Evolutionary conservation across 2,888 invertebrate species (phyloP), one percentile per base, ranked within the genome.

Genomic region (Idaea dimidiata): DNA sequence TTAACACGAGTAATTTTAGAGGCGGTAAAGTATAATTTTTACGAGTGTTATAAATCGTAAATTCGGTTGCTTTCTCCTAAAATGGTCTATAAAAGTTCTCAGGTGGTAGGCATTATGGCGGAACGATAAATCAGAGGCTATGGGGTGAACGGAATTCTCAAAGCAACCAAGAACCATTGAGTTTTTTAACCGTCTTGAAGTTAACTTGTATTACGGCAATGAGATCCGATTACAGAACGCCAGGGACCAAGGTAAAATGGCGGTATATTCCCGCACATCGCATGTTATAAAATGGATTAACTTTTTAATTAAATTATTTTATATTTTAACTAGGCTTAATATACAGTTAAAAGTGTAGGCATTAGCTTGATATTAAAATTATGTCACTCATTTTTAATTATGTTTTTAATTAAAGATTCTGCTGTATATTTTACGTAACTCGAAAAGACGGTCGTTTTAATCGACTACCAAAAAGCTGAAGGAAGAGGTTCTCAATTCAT

Each of bases 31-130:
- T 17, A 59, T 62, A 60, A 68, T 57, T 63, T 62, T 66, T 57
- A 65, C 59, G 61, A 59, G 65, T 73, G 72, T 71, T 67, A 70
- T 70, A 68, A 72, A 70, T 61, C 67, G 62, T 74, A 72, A 75
- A 73, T 72, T 73, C 59, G 67, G 68, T 70, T 72, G 68, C 69
- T 65, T 76, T 72, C 68, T 65, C 65, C 58, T 64, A 65, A 77
- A 75, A 79, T 79, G 72, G 76, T 70, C 71, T 72, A 76, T 79
- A 81, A 81, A 81, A 78, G 71, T 72, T 75, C 68, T 74, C 80
- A 81, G 80, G 80, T 82, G 80, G 76, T 67, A 58, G 69, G 66
- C 71, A 69, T 75, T 78, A 75, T 72, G 69, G 68, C 72, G 17
- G 63, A 70, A 61, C 70, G 62, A 80, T 85, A 81, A 83, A 83